phyloP scores from a whole-genome alignment of 1,140 invertebrate genomes.

The Branchinecta lynchi region DNA sequence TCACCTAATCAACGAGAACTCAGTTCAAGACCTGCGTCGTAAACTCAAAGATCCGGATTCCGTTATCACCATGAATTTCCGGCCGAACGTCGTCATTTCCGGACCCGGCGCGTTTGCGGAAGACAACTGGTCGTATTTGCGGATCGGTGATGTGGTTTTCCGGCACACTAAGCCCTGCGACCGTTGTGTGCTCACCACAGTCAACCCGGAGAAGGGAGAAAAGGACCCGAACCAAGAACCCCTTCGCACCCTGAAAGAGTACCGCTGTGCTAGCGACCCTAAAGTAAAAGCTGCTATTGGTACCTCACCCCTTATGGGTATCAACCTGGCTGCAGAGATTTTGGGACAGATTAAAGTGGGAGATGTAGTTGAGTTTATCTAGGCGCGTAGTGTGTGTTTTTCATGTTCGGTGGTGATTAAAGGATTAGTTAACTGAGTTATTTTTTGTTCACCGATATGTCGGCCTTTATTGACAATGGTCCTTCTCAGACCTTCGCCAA shows the following conservation, averaged over 20 bases:
- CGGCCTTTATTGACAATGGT: too few relatives aligned
- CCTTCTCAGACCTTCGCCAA: too few relatives aligned
- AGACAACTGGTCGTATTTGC: constrained; percentile 49
- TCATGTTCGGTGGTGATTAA: too few relatives aligned
- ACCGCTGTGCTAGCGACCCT: constrained; percentile 15
- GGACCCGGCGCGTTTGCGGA: constrained; percentile 45
- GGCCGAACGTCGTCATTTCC: constrained; percentile 49
- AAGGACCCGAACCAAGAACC: constrained; percentile 17
- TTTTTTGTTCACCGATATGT: too few relatives aligned
- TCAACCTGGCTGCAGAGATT: constrained; percentile 16
- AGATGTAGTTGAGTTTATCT: constrained; percentile 1
- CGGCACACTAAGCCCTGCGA: constrained; percentile 44
- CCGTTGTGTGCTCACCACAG: constrained; percentile 18
- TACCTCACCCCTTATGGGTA: constrained; percentile 15
- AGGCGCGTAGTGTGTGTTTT: too few relatives aligned
- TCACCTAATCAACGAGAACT: constrained; percentile 43
- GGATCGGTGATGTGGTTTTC: constrained; percentile 43
- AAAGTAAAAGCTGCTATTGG: constrained; percentile 10
- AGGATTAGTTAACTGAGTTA: too few relatives aligned
- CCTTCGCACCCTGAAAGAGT: constrained; percentile 16
- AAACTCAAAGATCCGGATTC: constrained; percentile 34
- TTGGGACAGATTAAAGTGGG: constrained; percentile 14
- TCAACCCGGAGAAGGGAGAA: constrained; percentile 14
- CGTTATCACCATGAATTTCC: constrained; percentile 41
- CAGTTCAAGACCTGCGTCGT: constrained; percentile 43